Evolutionary conservation across 64 coral and sea anemone genomes (phyloP).

Genomic region (Exaiptasia diaphana): DNA sequence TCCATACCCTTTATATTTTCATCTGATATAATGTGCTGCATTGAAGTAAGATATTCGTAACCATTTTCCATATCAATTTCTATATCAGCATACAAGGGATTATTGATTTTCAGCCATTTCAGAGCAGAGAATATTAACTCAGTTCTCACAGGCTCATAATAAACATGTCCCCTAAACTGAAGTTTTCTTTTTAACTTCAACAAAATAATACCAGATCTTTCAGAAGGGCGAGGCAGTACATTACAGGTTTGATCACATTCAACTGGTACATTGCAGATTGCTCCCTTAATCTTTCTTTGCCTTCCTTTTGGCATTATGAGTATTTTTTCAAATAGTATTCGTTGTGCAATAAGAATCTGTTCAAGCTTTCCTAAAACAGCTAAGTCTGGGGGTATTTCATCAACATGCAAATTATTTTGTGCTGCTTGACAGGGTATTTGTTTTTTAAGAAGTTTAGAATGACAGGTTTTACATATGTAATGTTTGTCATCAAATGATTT

Average conservation of each 20-base stretch:
- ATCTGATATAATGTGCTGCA: neutral
- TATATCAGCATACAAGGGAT: constrained; percentile 53
- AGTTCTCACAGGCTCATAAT: constrained; percentile 19
- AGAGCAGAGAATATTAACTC: constrained; percentile 28
- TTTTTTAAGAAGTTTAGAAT: constrained; percentile 30
- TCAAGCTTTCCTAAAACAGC: constrained; percentile 49
- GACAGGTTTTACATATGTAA: constrained; percentile 62
- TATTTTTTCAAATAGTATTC: constrained; percentile 34
- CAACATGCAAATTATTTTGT: constrained; percentile 40
- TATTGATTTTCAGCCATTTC: constrained; percentile 44
- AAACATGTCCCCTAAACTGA: constrained; percentile 32
- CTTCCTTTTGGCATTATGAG: constrained; percentile 6
- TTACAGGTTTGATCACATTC: neutral
- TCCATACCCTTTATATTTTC: no score
- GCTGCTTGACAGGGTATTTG: constrained; percentile 48
- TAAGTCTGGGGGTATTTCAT: constrained; percentile 63
- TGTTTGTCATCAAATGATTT: no score
- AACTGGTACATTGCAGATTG: constrained; percentile 25
- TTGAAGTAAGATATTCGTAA: neutral
- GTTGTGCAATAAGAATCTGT: constrained; percentile 19
- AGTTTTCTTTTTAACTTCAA: constrained; percentile 32
- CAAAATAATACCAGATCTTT: constrained; percentile 39
- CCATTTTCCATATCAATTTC: constrained; percentile 35
- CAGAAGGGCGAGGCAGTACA: constrained; percentile 3
- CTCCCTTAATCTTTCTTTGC: constrained; percentile 22